Conservation (phyloP, 2,113 vertebrate genomes). For the Nesospiza acunhae region DNA sequence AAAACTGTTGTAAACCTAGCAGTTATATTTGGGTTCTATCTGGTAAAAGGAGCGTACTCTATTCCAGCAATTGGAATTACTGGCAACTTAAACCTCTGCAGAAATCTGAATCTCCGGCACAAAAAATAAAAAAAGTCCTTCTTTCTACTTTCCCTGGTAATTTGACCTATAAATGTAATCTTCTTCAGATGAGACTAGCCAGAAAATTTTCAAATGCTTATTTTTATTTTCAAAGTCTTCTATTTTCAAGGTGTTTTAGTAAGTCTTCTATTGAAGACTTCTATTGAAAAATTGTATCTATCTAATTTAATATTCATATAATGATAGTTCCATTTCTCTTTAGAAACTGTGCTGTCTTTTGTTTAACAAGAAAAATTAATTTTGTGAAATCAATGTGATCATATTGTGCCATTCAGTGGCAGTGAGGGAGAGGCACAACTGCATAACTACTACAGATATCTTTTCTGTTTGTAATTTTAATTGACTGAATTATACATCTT, state of each 20-base stretch:
- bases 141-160: neutral
- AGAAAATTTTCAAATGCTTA: neutral
- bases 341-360: neutral
- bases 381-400: neutral
- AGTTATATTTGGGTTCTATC: neutral
- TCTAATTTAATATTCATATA: neutral
- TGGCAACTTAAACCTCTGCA: neutral
- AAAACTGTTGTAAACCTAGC: neutral
- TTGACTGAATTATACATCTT: slow-evolving; percentile 2
- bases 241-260: neutral
- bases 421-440: neutral
- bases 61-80: neutral
- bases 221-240: neutral
- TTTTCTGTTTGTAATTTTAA: slow-evolving; percentile 12
- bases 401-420: neutral
- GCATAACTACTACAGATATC: neutral
- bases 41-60: neutral
- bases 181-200: neutral
- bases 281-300: neutral
- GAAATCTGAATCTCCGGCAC: neutral
- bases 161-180: neutral
- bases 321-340: neutral
- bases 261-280: neutral
- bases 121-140: neutral
- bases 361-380: neutral